These are phyloP conservation scores for Alviniconcha marisindica DNA, from an alignment of 1,140 invertebrate genomes.

Conservation along the genomic window DNA sequence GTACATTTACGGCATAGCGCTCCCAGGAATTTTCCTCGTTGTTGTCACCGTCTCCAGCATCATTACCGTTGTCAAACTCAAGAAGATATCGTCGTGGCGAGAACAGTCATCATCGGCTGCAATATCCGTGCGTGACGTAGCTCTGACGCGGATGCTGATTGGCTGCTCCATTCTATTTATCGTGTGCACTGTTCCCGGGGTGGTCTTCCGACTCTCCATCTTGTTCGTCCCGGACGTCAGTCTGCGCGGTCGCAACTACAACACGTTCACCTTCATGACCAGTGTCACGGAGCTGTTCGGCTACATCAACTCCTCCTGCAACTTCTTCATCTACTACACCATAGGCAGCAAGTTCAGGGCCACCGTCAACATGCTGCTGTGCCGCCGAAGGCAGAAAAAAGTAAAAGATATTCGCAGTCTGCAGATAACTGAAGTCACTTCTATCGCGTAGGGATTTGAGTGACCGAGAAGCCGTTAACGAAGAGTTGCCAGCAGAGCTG, in stretches of 20 bases:
- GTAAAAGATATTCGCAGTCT: too few relatives aligned
- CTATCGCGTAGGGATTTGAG: too few relatives aligned
- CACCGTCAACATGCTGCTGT: too few relatives aligned
- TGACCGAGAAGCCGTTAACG: too few relatives aligned
- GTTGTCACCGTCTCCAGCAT: background rate
- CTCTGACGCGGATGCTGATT: constrained; percentile 26
- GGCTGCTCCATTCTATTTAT: background rate
- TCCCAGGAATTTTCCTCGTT: background rate
- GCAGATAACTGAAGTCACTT: too few relatives aligned
- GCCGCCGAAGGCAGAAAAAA: too few relatives aligned
- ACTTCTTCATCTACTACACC: constrained; percentile 34
- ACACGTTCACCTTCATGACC: background rate
- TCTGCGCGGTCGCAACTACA: background rate
- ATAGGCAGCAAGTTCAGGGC: background rate
- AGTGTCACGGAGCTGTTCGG: background rate
- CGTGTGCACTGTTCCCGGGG: background rate
- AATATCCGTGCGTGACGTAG: background rate
- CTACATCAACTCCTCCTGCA: constrained; percentile 16
- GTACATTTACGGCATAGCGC: background rate
- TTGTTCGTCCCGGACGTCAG: background rate
- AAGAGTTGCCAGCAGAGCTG: too few relatives aligned
- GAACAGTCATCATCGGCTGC: background rate
- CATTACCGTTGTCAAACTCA: constrained; percentile 19
- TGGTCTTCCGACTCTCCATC: background rate
- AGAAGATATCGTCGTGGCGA: background rate